Evolutionary conservation across 30 jellyfish, hydroid and myxozoan species (phyloP).

Genomic region (Hydractinia symbiolongicarpus): DNA sequence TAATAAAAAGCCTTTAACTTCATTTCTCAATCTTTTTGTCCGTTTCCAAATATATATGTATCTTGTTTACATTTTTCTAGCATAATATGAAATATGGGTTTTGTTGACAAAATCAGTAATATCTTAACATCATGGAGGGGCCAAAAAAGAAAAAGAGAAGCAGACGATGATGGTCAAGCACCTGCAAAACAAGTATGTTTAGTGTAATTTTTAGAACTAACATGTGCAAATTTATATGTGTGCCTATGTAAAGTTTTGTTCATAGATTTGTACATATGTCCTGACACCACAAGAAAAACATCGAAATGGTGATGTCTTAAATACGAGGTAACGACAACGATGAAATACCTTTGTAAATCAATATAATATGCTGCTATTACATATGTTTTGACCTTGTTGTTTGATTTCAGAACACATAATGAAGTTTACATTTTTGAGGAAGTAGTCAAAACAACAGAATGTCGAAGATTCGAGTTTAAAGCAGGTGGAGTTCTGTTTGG

Average conservation of each 20-base stretch:
- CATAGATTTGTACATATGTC: neutral
- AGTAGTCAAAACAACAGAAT: conserved; percentile 43
- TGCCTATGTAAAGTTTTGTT: neutral
- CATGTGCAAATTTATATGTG: neutral
- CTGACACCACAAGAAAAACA: neutral
- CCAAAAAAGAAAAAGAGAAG: neutral
- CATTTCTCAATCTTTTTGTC: no score
- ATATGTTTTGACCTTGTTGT: no score
- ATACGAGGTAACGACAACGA: neutral
- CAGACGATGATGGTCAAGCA: neutral
- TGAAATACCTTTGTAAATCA: no score
- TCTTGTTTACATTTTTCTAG: no score
- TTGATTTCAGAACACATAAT: conserved; percentile 4
- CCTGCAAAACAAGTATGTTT: neutral
- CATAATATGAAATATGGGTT: neutral
- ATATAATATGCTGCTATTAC: no score
- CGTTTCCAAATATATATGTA: no score
- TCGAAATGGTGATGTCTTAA: neutral
- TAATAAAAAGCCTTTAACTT: no score
- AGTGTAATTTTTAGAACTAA: neutral
- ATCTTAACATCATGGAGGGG: neutral
- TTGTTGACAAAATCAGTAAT: neutral
- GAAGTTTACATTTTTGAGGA: conserved; percentile 22
- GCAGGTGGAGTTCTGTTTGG: conserved; percentile 65
- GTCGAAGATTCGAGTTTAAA: conserved; percentile 68